Evolutionary conservation across 2,113 vertebrate genomes (phyloP).

Genomic region (Charina bottae): DNA sequence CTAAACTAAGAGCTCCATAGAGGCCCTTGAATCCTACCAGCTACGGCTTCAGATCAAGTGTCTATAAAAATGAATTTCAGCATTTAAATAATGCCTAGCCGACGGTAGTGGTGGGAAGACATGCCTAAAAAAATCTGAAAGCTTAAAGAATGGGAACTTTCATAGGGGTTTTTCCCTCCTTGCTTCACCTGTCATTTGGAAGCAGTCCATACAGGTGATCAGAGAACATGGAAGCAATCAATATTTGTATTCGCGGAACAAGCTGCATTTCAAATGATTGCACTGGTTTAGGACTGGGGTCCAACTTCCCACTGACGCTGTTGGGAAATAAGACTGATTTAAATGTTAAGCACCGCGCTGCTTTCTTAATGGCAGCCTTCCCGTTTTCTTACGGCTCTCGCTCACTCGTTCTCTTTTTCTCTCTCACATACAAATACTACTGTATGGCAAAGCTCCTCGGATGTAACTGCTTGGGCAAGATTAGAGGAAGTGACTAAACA

Average conservation of each 20-base stretch:
- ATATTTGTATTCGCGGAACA: background rate
- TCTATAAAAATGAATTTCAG: background rate
- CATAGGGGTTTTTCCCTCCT: too few relatives aligned
- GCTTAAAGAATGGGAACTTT: background rate
- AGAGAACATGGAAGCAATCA: background rate
- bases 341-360: background rate
- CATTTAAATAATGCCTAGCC: background rate
- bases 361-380: background rate
- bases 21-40: background rate
- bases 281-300: background rate
- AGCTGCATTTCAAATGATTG: background rate
- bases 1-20: background rate
- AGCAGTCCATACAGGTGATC: background rate
- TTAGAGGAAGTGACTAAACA: slow-evolving; percentile 5
- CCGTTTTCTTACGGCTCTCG: background rate
- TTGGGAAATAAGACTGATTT: background rate
- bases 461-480: background rate
- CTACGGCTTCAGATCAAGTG: background rate
- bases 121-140: background rate
- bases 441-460: background rate
- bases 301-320: background rate
- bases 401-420: background rate
- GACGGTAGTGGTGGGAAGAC: background rate
- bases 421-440: background rate
- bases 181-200: background rate